Conservation (phyloP, 2,888 invertebrate genomes). For the Polydrusus tereticollis region DNA sequence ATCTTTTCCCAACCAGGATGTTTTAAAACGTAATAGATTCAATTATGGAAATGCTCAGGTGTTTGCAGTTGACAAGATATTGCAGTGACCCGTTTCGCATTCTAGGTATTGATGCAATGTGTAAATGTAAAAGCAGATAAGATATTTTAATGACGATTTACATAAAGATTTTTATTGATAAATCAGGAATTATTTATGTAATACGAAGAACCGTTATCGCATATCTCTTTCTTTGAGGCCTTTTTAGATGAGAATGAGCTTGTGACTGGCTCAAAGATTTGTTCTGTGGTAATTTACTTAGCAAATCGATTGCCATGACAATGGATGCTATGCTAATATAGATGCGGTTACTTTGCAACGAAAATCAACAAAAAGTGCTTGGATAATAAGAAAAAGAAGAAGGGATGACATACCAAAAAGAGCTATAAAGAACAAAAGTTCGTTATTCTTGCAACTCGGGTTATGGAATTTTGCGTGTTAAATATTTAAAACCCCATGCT, state of each 20-base stretch:
- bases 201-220: neutral
- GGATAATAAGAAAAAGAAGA: too few species aligned
- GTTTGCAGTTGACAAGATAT: slow-evolving; percentile 41
- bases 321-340: too few species aligned
- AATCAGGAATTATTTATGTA: slow-evolving; percentile 4
- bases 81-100: slow-evolving; percentile 32
- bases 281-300: too few species aligned
- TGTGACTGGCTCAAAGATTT: too few species aligned
- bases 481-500: too few species aligned
- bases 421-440: too few species aligned
- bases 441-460: too few species aligned
- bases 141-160: slow-evolving; percentile 19
- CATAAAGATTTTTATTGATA: slow-evolving; percentile 5
- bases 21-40: slow-evolving; percentile 34
- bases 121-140: slow-evolving; percentile 6
- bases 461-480: too few species aligned
- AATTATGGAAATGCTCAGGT: slow-evolving; percentile 46
- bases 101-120: slow-evolving; percentile 19
- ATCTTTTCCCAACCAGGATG: slow-evolving; percentile 35
- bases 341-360: too few species aligned
- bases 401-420: too few species aligned
- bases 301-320: too few species aligned
- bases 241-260: neutral
- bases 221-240: neutral
- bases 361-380: too few species aligned